These are phyloP conservation scores for Pachliopta kotzebuea DNA, from an alignment of 2,888 invertebrate genomes.

Conservation along the genomic window DNA sequence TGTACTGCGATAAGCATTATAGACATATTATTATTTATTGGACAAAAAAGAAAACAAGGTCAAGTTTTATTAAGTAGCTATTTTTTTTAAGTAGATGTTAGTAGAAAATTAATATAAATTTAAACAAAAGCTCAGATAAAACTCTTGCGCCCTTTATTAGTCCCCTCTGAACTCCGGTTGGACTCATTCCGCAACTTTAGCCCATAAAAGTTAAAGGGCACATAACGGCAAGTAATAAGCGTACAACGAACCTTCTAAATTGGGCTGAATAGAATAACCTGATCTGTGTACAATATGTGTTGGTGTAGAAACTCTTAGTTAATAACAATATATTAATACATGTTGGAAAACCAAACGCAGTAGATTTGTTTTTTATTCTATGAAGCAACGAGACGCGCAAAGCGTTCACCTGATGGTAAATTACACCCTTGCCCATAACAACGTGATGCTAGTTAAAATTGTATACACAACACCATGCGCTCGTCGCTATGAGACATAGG, in stretches of 20 bases:
- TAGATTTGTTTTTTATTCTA: too few relatives aligned
- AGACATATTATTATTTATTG: too few relatives aligned
- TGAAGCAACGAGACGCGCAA: too few relatives aligned
- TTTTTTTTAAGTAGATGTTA: constrained; percentile 6
- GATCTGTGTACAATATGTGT: constrained; percentile 56
- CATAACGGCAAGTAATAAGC: constrained; percentile 76
- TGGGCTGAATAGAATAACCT: constrained; percentile 50
- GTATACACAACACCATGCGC: too few relatives aligned
- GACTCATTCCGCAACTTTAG: constrained; percentile 65
- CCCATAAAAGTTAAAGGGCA: constrained; percentile 78
- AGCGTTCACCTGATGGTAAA: too few relatives aligned
- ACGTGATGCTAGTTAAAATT: too few relatives aligned
- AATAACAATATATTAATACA: background rate
- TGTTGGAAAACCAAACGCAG: too few relatives aligned
- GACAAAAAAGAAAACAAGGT: too few relatives aligned
- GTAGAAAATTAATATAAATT: constrained; percentile 58
- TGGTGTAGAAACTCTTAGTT: constrained; percentile 28
- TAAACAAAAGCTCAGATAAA: constrained; percentile 67
- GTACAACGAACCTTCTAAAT: constrained; percentile 68
- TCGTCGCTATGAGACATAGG: too few relatives aligned
- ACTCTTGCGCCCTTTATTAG: constrained; percentile 64
- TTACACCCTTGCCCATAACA: too few relatives aligned
- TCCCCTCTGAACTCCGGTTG: constrained; percentile 39
- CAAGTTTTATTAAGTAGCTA: too few relatives aligned
- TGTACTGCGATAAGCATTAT: too few relatives aligned